Evolutionary conservation across 2,888 invertebrate species (phyloP).

Genomic region (Cantharis lateralis): DNA sequence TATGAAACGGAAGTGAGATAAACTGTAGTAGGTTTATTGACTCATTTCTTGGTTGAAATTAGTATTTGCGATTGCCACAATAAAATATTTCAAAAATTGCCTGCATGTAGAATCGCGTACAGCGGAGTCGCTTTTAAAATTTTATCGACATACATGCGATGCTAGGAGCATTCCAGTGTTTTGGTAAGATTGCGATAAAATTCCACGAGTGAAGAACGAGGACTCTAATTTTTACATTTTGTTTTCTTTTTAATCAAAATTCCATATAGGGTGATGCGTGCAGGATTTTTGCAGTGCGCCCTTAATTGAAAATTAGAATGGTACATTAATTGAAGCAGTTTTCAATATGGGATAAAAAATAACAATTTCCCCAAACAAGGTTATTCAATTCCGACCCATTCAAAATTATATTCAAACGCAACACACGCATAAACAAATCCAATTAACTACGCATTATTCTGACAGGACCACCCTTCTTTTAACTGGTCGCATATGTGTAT

Average conservation of each 20-base stretch:
- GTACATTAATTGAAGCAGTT: constrained; percentile 29
- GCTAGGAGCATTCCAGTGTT: not conserved
- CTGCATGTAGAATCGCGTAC: not conserved
- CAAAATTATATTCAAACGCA: constrained; percentile 51
- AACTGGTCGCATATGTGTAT: constrained; percentile 50
- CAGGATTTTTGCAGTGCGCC: constrained; percentile 1
- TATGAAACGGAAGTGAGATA: constrained; percentile 22
- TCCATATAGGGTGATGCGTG: not conserved
- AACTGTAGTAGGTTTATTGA: not conserved
- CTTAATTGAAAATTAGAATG: constrained; percentile 30
- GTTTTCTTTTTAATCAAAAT: not conserved
- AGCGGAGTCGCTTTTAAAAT: not conserved
- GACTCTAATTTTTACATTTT: not conserved
- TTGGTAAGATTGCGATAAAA: not conserved
- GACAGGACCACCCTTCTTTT: constrained; percentile 50
- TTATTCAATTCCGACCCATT: constrained; percentile 53
- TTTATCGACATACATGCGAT: not conserved
- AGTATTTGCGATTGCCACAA: not conserved
- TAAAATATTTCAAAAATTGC: not conserved
- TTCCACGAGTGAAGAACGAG: not conserved
- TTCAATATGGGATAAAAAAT: constrained; percentile 37
- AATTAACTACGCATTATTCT: constrained; percentile 55
- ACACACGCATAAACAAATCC: constrained; percentile 55
- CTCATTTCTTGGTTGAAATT: not conserved
- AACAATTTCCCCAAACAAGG: constrained; percentile 51